These are phyloP conservation scores for Tenthredo notha DNA, from an alignment of 2,888 invertebrate species.

Conservation along the genomic window DNA sequence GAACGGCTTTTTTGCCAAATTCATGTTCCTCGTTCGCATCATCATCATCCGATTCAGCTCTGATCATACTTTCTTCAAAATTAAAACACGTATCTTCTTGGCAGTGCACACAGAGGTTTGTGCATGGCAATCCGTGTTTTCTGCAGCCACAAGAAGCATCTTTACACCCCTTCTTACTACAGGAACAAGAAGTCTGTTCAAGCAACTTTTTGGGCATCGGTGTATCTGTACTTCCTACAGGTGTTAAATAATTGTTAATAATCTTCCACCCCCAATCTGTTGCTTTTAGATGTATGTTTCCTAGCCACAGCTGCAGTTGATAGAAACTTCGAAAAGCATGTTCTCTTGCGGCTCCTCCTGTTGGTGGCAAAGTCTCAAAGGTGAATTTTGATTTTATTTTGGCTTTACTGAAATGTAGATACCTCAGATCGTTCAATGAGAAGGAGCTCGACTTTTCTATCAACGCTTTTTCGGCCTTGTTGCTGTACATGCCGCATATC, in stretches of 20 bases:
- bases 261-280: conserved; percentile 62
- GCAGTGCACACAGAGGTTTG: conserved; percentile 60
- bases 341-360: conserved; percentile 61
- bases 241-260: conserved; percentile 56
- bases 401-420: conserved; percentile 60
- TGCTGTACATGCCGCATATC: conserved; percentile 59
- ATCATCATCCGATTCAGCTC: conserved; percentile 53
- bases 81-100: conserved; percentile 59
- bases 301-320: conserved; percentile 62
- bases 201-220: conserved; percentile 60
- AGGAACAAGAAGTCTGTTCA: conserved; percentile 55
- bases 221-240: conserved; percentile 60
- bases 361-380: conserved; percentile 60
- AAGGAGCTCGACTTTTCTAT: conserved; percentile 52
- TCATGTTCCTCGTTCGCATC: neutral
- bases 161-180: conserved; percentile 58
- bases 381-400: conserved; percentile 58
- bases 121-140: conserved; percentile 58
- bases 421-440: conserved; percentile 60
- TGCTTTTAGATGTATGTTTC: conserved; percentile 56
- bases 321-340: conserved; percentile 60
- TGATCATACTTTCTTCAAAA: conserved; percentile 52
- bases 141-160: conserved; percentile 58
- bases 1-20: too few relatives aligned
- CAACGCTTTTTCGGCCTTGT: conserved; percentile 57